Conservation (phyloP, 2,888 invertebrate species). For the Erynnis tages region DNA sequence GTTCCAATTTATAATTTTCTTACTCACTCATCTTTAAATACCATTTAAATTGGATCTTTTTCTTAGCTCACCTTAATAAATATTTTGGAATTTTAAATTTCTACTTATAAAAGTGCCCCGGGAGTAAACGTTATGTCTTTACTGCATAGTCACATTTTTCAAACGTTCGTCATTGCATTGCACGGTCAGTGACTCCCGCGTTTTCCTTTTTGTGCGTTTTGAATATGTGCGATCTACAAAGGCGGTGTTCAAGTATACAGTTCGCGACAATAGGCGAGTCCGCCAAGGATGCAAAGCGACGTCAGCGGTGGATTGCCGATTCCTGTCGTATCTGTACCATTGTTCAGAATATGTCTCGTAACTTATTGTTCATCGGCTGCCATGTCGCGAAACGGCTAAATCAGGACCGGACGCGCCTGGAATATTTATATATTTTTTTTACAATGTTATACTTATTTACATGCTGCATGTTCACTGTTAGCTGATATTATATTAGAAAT, state of each 20-base stretch:
- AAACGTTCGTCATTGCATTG: conserved; percentile 31
- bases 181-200: conserved; percentile 52
- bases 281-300: conserved; percentile 52
- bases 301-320: conserved; percentile 71
- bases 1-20: neutral
- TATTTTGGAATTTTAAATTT: too few relatives aligned
- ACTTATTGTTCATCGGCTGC: conserved; percentile 67
- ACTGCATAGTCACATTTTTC: conserved; percentile 12
- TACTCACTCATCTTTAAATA: too few relatives aligned
- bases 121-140: neutral
- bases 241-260: conserved; percentile 39
- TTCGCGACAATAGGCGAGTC: conserved; percentile 55
- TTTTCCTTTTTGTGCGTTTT: conserved; percentile 49
- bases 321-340: conserved; percentile 72
- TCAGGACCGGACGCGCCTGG: conserved; percentile 61
- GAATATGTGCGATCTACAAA: conserved; percentile 55
- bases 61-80: too few relatives aligned
- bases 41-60: too few relatives aligned
- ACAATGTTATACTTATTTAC: too few relatives aligned
- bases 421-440: conserved; percentile 48
- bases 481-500: too few relatives aligned
- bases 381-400: conserved; percentile 61
- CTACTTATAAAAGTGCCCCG: neutral
- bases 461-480: too few relatives aligned
- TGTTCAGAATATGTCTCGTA: conserved; percentile 78